Evolutionary conservation across 2,888 invertebrate species (phyloP).

Genomic region (Gryllus longicercus): DNA sequence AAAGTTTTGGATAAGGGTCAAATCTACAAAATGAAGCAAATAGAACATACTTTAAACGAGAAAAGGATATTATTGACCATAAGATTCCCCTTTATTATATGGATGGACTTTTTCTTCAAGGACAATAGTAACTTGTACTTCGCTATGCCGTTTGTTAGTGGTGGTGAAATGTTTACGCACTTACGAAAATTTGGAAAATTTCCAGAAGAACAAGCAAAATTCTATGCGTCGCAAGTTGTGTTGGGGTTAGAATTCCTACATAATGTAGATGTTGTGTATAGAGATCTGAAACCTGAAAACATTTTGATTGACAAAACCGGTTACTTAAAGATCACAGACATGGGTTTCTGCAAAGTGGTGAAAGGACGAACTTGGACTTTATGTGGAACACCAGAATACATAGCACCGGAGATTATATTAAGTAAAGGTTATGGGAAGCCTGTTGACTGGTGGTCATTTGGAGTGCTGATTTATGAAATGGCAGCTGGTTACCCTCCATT

Average conservation of each 20-base stretch:
- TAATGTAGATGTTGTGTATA: constrained; percentile 31
- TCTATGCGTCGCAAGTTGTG: constrained; percentile 35
- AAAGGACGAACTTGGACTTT: constrained; percentile 30
- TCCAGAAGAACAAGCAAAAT: constrained; percentile 33
- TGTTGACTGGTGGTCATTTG: constrained; percentile 97
- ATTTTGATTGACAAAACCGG: constrained; percentile 33
- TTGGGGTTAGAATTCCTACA: constrained; percentile 35
- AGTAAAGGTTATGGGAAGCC: constrained; percentile 89
- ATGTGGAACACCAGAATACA: constrained; percentile 34
- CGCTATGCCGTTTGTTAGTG: constrained; percentile 32
- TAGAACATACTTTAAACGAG: constrained; percentile 33
- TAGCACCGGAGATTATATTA: constrained; percentile 54
- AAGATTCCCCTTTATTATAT: constrained; percentile 32
- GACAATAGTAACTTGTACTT: constrained; percentile 35
- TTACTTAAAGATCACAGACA: constrained; percentile 35
- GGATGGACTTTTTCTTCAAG: constrained; percentile 31
- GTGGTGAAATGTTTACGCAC: constrained; percentile 35
- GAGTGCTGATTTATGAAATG: constrained; percentile 85
- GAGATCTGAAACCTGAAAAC: constrained; percentile 36
- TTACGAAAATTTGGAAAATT: constrained; percentile 31
- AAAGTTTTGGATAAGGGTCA: constrained; percentile 32
- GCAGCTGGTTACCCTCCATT: constrained; percentile 92
- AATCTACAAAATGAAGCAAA: constrained; percentile 33
- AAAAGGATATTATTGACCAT: constrained; percentile 31
- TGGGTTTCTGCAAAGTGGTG: constrained; percentile 34